phyloP scores from a whole-genome alignment of 2,888 invertebrate genomes.

The Meandrusa payeni region DNA sequence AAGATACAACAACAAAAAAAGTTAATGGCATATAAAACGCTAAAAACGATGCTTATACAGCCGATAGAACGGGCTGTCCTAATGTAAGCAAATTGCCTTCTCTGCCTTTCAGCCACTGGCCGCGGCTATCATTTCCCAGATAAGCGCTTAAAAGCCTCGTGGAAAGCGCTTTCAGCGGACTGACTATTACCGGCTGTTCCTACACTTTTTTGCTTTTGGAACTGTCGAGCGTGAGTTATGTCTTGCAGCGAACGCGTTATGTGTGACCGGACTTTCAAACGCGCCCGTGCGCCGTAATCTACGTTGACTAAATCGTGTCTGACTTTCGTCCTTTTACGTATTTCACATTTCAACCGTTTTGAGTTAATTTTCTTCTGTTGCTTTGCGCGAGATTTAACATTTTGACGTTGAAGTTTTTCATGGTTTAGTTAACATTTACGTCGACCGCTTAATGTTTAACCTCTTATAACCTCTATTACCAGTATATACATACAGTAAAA shows the following conservation, averaged over 20 bases:
- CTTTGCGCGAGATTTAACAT: too few relatives aligned
- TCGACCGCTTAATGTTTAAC: too few relatives aligned
- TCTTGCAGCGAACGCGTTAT: slow-evolving; percentile 42
- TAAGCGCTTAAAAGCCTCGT: slow-evolving; percentile 79
- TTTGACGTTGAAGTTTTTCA: too few relatives aligned
- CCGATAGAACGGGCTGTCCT: slow-evolving; percentile 64
- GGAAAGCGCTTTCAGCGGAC: slow-evolving; percentile 73
- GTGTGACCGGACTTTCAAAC: slow-evolving; percentile 36
- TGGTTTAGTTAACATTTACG: too few relatives aligned
- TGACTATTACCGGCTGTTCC: slow-evolving; percentile 62
- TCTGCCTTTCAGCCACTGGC: slow-evolving; percentile 75
- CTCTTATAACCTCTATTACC: too few relatives aligned
- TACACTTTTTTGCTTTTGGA: slow-evolving; percentile 61
- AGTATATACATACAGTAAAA: too few relatives aligned
- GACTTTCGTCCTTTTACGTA: slow-evolving; percentile 15
- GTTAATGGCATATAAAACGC: slow-evolving; percentile 27
- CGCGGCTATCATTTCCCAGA: slow-evolving; percentile 77
- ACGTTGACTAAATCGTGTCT: slow-evolving; percentile 32
- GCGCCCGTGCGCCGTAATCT: slow-evolving; percentile 41
- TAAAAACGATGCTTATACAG: slow-evolving; percentile 26
- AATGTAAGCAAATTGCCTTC: slow-evolving; percentile 80
- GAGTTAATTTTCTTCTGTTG: background rate
- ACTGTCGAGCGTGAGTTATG: slow-evolving; percentile 44
- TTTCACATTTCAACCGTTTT: slow-evolving; percentile 24
- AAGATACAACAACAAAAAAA: slow-evolving; percentile 33